Base-by-base conservation (phyloP, 2,797 vertebrate genomes). In the Delichon dasypus region DNA sequence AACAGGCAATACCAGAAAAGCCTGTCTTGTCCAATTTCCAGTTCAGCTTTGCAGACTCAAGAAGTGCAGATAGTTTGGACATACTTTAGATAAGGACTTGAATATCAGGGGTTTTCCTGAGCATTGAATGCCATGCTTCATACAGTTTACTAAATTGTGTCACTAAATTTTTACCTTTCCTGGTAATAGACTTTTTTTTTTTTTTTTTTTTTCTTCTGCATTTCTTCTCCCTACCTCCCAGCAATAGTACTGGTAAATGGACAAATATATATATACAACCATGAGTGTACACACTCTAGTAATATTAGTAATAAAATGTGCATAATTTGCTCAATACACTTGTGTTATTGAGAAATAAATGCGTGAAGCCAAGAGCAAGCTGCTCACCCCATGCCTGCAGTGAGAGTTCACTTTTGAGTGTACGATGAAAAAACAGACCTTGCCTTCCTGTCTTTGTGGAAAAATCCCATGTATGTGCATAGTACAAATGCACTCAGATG, bases 11-110 rank as follows among this genome's bases (percentile, higher is more conserved):
- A 94, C 94, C 89, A 97, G 93, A 93, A 90, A 94, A 96, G 77
- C 85, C 90, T 74, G 83, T 74, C 95, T 85, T 92, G 96, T 96
- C 93, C 95, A 96, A 96, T 96, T 96, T 97, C 91, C 94, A 96
- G 93, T 93, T 96, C 94, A 90, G 96, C 95, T 96, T 95, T 94
- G 91, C 95, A 79, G 91, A 73, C 93, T 93, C 89, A 82, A 94
- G 89, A 93, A 96, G 85, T 87, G 94, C 91, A 95, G 91, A 96
- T 96, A 95, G 94, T 94, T 90, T 93, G 95, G 95, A 96, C 93
- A 94, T 58, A 76, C 91, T 96, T 96, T 96, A 96, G 95, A 97
- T 97, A 96, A 97, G 91, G 48, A 82, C 61, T 62, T 94, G 96
- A 92, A 72, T 94, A 93, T 95, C 95, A 83, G 91, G 91, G 90